Percentiles rank a stretch among this genome's conserved stretches.
phyloP scores from a whole-genome alignment of 2,888 invertebrate genomes.

The Chrysodeixis includens region DNA sequence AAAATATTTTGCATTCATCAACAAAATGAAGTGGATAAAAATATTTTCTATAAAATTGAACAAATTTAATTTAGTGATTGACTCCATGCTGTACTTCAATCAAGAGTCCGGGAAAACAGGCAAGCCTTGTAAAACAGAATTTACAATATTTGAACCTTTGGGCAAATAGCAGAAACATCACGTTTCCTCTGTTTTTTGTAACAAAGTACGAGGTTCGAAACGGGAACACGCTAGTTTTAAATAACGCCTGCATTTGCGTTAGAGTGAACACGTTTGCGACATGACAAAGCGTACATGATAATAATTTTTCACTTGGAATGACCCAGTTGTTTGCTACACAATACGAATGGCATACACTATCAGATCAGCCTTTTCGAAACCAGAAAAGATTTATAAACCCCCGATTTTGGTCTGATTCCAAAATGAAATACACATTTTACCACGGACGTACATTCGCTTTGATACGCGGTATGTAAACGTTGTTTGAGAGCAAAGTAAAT shows the following conservation, averaged over 20 bases:
- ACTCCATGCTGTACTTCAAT: neutral
- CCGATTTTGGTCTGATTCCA: conserved; percentile 53
- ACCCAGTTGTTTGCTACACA: conserved; percentile 44
- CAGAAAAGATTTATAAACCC: conserved; percentile 58
- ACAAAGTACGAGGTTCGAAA: neutral
- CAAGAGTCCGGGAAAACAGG: neutral
- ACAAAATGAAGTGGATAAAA: too few relatives aligned
- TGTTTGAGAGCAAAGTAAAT: conserved; percentile 32
- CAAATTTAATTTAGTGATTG: neutral
- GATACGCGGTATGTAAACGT: conserved; percentile 31
- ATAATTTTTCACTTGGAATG: conserved; percentile 61
- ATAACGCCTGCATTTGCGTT: conserved; percentile 12
- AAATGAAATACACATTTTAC: conserved; percentile 52
- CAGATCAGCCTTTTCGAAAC: conserved; percentile 59
- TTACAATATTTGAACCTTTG: conserved; percentile 25
- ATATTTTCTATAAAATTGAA: neutral
- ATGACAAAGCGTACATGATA: conserved; percentile 54
- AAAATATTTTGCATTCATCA: too few relatives aligned
- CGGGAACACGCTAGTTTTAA: conserved; percentile 10
- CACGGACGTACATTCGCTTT: conserved; percentile 29
- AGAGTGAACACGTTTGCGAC: conserved; percentile 25
- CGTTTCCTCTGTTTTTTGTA: conserved; percentile 28
- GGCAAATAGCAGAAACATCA: conserved; percentile 14
- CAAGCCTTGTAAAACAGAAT: conserved; percentile 28
- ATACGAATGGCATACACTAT: conserved; percentile 60